A percentile compares a stretch with the other conserved stretches of the same genome.
Conservation (phyloP, 2,888 invertebrate genomes). For the Eustalomyia histrio region DNA sequence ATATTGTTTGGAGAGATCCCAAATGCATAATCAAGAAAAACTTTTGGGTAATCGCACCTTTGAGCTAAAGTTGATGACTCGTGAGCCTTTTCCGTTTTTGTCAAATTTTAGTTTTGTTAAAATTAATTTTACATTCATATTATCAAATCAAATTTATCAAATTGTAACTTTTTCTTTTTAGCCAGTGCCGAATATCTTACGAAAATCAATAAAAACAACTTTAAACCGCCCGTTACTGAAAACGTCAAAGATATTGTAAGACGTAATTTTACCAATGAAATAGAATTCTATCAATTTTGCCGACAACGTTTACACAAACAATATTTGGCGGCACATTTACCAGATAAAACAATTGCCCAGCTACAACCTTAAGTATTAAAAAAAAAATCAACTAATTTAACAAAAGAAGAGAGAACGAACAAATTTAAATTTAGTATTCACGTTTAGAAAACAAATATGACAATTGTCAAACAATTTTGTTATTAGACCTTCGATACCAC, state of each 20-base stretch:
- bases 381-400: neutral
- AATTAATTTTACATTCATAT: no score
- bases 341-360: constrained; percentile 71
- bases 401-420: neutral
- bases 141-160: no score
- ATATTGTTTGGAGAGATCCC: no score
- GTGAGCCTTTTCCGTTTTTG: no score
- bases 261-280: constrained; percentile 92
- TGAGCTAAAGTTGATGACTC: no score
- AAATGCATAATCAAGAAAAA: no score
- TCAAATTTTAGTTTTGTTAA: no score
- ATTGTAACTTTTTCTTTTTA: constrained; percentile 74
- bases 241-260: constrained; percentile 91
- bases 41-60: no score
- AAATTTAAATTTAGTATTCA: neutral
- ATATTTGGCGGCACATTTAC: constrained; percentile 84
- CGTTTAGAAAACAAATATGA: no score
- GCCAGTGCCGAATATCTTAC: constrained; percentile 88
- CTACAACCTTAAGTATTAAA: constrained; percentile 45
- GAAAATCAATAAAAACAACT: constrained; percentile 90
- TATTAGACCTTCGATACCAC: no score
- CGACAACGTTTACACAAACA: constrained; percentile 91
- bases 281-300: constrained; percentile 95
- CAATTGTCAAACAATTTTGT: no score
- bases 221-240: constrained; percentile 92